Evolutionary conservation across 2,797 vertebrate genomes (phyloP), one percentile per base, ranked within the genome.

Genomic region (Silurus aristotelis): DNA sequence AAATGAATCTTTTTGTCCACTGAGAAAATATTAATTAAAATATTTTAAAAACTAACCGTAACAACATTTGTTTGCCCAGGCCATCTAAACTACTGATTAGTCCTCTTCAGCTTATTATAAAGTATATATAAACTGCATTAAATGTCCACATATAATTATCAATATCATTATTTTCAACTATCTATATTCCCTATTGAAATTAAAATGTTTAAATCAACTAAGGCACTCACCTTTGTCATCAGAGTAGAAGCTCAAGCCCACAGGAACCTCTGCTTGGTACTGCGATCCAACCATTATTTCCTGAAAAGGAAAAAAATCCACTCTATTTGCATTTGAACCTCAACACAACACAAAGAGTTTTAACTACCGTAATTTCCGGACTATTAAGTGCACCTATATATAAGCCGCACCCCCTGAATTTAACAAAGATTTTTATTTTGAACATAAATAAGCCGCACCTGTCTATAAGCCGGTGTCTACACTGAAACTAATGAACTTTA

Each of bases 231-330:
- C 94, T 89, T 95, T 97, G 88, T 96, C 97, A 46, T 94, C 92
- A 85, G 88, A 93, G 86, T 95, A 98, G 90, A 94, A 95, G 92
- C 96, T 96, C 71, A 97, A 93, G 73, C 94, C 96, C 78, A 93
- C 91, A 56, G 98, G 98, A 90, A 99, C 97, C 89, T 99, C 97
- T 86, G 98, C 98, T 92, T 99, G 98, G 89, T 98, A 97, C 52
- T 98, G 94, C 27, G 94, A 94, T 75, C 98, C 98, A 80, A 99
- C 95, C 98, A 98, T 99, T 94, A 99, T 99, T 95, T 99, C 98
- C 98, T 99, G 76, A 14, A 52, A 67, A 22, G 15, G 55, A 17
- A 2, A 43, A 66, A 85, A 79, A 78, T 1, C 17, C 77, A 70
- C 17, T 27, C 17, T 15, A 38, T 56, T 48, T 56, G 13, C 15